These are phyloP conservation scores for Keiferia lycopersicella DNA, from an alignment of 2,888 invertebrate species.

Conservation along the genomic window DNA sequence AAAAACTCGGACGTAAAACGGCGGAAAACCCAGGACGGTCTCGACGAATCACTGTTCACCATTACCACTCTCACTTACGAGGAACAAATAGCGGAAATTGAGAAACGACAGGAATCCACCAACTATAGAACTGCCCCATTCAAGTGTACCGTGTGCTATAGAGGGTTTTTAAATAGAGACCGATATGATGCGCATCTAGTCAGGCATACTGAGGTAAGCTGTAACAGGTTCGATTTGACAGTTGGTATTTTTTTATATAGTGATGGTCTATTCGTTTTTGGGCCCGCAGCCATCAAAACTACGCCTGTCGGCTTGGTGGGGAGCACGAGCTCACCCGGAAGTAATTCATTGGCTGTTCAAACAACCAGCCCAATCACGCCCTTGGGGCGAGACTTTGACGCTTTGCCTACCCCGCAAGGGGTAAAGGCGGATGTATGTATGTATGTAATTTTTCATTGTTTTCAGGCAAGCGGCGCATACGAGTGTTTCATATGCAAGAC, in stretches of 20 bases:
- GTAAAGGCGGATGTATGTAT: too few relatives aligned
- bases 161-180: constrained; percentile 61
- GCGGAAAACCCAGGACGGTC: constrained; percentile 48
- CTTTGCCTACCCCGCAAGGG: too few relatives aligned
- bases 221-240: background rate
- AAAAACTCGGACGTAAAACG: constrained; percentile 61
- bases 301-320: too few relatives aligned
- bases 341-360: too few relatives aligned
- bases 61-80: constrained; percentile 59
- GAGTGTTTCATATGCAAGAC: constrained; percentile 73
- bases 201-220: constrained; percentile 60
- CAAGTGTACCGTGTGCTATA: constrained; percentile 59
- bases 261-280: too few relatives aligned
- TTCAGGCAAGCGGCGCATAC: constrained; percentile 64
- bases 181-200: constrained; percentile 60
- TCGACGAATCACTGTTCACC: constrained; percentile 63
- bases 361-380: too few relatives aligned
- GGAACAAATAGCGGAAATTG: constrained; percentile 64
- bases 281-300: too few relatives aligned
- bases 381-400: too few relatives aligned
- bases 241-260: too few relatives aligned
- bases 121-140: constrained; percentile 44
- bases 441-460: too few relatives aligned
- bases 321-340: too few relatives aligned
- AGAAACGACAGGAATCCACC: constrained; percentile 52